phyloP scores from a whole-genome alignment of 2,888 invertebrate species.

The Synanthedon formicaeformis region DNA sequence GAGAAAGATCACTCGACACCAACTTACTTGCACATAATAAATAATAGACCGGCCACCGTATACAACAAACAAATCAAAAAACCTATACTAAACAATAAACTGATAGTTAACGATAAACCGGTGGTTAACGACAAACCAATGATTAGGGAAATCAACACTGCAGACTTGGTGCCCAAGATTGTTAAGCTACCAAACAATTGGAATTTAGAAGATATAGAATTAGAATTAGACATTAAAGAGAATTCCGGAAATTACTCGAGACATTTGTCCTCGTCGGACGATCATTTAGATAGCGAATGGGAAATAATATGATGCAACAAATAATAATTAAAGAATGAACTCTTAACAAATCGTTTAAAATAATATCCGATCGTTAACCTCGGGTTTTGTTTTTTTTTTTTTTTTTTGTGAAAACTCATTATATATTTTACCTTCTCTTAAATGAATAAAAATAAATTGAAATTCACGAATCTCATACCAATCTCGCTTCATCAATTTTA shows the following conservation, averaged over 20 bases:
- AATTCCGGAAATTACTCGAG: slow-evolving; percentile 30
- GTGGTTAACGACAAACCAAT: slow-evolving; percentile 3
- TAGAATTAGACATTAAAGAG: slow-evolving; percentile 38
- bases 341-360: too few relatives aligned
- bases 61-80: slow-evolving; percentile 8
- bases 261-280: slow-evolving; percentile 44
- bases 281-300: slow-evolving; percentile 54
- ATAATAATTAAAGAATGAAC: background rate
- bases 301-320: slow-evolving; percentile 48
- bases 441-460: too few relatives aligned
- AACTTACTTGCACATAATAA: slow-evolving; percentile 5
- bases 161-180: slow-evolving; percentile 57
- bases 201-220: slow-evolving; percentile 66
- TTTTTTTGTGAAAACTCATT: too few relatives aligned
- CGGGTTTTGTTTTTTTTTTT: too few relatives aligned
- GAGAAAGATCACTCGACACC: slow-evolving; percentile 6
- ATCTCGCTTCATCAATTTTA: too few relatives aligned
- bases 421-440: too few relatives aligned
- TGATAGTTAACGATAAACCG: slow-evolving; percentile 5
- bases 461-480: too few relatives aligned
- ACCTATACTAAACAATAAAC: slow-evolving; percentile 4
- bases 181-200: slow-evolving; percentile 70
- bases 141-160: slow-evolving; percentile 12
- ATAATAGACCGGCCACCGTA: slow-evolving; percentile 6
- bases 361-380: too few relatives aligned